Percentiles rank a stretch among this genome's conserved stretches.
Conservation (phyloP, 2,888 invertebrate species). For the Helobdella robusta region DNA sequence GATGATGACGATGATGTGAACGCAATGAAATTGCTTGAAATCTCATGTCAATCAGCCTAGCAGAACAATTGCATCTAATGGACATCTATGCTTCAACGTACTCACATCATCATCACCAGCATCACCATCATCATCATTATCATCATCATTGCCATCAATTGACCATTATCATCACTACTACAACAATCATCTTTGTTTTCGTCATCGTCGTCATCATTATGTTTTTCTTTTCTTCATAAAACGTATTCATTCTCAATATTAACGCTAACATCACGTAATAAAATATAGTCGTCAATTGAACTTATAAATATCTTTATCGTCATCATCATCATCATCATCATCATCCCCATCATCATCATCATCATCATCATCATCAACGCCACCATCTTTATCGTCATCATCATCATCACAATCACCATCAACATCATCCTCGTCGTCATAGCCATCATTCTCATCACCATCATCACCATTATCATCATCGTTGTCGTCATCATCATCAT, state of each 20-base stretch:
- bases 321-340: slow-evolving; percentile 3
- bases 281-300: not conserved
- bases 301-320: not conserved
- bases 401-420: slow-evolving; percentile 1
- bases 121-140: too few relatives aligned
- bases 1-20: too few relatives aligned
- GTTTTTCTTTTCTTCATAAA: not conserved
- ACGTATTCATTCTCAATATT: not conserved
- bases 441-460: not conserved
- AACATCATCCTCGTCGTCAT: not conserved
- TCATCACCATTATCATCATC: slow-evolving; percentile 3
- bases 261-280: not conserved
- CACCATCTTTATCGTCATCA: slow-evolving; percentile 1
- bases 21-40: too few relatives aligned
- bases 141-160: too few relatives aligned
- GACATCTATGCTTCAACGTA: too few relatives aligned
- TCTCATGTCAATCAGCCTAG: too few relatives aligned
- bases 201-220: not conserved
- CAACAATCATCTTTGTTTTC: not conserved
- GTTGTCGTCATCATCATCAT: slow-evolving; percentile 3
- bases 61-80: too few relatives aligned
- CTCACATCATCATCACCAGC: too few relatives aligned
- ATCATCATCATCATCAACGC: slow-evolving; percentile 1
- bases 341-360: slow-evolving; percentile 1
- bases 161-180: not conserved